Evolutionary conservation across 2,113 vertebrate genomes (phyloP).

Genomic region (Azemiops feae): DNA sequence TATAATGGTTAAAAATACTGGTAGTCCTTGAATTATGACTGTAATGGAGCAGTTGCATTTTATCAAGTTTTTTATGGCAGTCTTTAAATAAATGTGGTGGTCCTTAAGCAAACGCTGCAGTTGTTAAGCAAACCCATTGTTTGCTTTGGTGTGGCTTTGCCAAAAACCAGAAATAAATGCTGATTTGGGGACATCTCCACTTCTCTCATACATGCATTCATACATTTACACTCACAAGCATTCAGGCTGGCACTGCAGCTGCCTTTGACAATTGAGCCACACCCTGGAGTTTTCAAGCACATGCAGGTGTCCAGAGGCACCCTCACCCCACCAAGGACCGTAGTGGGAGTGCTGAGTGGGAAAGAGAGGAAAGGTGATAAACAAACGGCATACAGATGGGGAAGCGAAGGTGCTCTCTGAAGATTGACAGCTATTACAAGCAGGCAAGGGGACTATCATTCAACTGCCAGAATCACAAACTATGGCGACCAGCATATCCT

Average conservation of each 20-base stretch:
- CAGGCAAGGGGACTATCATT: neutral
- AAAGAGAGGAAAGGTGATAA: neutral
- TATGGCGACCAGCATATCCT: neutral
- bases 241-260: neutral
- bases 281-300: neutral
- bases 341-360: neutral
- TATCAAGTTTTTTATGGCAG: neutral
- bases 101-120: neutral
- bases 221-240: neutral
- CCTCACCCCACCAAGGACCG: neutral
- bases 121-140: neutral
- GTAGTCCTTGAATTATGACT: neutral
- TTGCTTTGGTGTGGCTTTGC: neutral
- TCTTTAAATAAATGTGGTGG: neutral
- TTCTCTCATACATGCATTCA: neutral
- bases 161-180: neutral
- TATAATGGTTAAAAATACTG: neutral
- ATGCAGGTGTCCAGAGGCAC: neutral
- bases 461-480: neutral
- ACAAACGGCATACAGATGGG: neutral
- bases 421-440: neutral
- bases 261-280: neutral
- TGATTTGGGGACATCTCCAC: neutral
- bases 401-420: neutral
- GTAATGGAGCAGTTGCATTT: neutral